Percentiles rank a stretch among this genome's conserved stretches.
phyloP scores from a whole-genome alignment of 2,888 invertebrate species.

The Tyria jacobaeae region DNA sequence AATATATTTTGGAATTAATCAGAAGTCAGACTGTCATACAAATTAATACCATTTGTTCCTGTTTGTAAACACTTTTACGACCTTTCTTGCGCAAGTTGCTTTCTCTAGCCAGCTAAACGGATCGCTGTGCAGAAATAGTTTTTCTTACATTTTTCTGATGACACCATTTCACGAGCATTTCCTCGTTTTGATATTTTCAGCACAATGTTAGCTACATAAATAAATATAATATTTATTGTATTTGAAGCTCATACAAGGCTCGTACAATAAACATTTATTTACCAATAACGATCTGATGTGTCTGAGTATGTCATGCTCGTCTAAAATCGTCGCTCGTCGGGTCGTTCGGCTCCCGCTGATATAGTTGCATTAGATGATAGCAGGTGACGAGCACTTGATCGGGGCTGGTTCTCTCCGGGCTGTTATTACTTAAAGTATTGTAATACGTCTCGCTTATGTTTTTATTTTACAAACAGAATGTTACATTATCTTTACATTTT shows the following conservation, averaged over 20 bases:
- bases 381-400: too few species aligned
- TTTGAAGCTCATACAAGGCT: neutral
- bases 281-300: too few species aligned
- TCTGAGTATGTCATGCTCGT: too few species aligned
- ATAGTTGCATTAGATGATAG: too few species aligned
- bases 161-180: constrained; percentile 25
- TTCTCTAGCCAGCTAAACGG: constrained; percentile 30
- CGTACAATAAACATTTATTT: neutral
- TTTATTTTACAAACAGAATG: too few species aligned
- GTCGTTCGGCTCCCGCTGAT: too few species aligned
- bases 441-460: too few species aligned
- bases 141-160: constrained; percentile 29
- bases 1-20: constrained; percentile 3
- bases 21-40: neutral
- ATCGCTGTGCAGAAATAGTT: constrained; percentile 46
- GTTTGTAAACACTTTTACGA: constrained; percentile 38
- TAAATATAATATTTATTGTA: neutral
- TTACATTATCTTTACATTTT: too few species aligned
- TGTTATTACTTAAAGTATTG: too few species aligned
- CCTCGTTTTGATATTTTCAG: constrained; percentile 16
- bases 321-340: too few species aligned
- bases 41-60: neutral
- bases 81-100: constrained; percentile 34
- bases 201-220: neutral
- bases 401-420: too few species aligned